Percentiles rank a stretch among this genome's conserved stretches.
These are phyloP conservation scores for Pandemis cinnamomeana DNA, from an alignment of 2,888 invertebrate species.

Conservation along the genomic window DNA sequence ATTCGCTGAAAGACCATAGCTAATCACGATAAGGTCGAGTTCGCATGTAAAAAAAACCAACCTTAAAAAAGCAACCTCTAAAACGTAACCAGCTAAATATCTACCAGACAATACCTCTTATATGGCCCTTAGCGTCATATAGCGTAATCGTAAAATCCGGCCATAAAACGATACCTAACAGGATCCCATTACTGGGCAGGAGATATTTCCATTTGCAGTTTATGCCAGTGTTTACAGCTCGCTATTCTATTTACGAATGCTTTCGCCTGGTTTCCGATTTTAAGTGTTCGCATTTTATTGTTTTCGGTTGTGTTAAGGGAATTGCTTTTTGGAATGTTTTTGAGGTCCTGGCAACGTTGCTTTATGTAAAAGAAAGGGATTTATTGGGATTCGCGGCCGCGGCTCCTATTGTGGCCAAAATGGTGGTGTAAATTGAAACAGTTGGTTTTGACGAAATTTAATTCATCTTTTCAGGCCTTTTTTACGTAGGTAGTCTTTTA, in stretches of 20 bases:
- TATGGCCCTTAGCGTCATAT: constrained; percentile 10
- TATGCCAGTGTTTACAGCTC: constrained; percentile 34
- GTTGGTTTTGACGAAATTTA: no score
- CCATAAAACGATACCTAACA: constrained; percentile 25
- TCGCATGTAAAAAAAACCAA: no score
- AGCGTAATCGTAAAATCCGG: constrained; percentile 22
- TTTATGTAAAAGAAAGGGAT: background rate
- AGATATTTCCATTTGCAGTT: constrained; percentile 38
- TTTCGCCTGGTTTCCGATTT: constrained; percentile 22
- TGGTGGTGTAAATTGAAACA: no score
- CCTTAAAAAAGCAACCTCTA: background rate
- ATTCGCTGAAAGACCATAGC: no score
- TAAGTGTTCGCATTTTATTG: constrained; percentile 35
- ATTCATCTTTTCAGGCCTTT: no score
- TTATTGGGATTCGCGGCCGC: background rate
- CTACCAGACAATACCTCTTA: constrained; percentile 13
- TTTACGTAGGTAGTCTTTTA: no score
- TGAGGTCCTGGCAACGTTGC: background rate
- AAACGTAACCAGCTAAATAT: constrained; percentile 9
- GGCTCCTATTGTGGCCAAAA: background rate
- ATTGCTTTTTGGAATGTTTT: constrained; percentile 30
- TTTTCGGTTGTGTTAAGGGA: constrained; percentile 25
- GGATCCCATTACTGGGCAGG: constrained; percentile 30
- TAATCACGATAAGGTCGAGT: no score
- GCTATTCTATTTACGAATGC: constrained; percentile 37